A percentile compares a stretch with the other conserved stretches of the same genome.
phyloP scores from a whole-genome alignment of 2,113 vertebrate species.

The Clarias macrocephalus region DNA sequence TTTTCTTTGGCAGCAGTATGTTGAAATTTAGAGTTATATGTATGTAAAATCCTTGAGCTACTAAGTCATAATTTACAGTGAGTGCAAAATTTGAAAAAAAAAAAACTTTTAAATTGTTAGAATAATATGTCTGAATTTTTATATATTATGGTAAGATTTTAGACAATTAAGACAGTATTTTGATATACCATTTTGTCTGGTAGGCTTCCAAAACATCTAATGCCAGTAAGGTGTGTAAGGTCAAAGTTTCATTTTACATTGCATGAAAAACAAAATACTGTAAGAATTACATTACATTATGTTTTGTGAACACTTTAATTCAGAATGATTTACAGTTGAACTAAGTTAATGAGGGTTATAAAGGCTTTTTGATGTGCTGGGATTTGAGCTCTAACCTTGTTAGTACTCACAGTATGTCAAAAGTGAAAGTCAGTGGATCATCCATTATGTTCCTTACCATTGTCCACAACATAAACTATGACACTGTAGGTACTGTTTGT shows the following conservation, averaged over 20 bases:
- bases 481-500: conserved; percentile 59
- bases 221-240: not conserved
- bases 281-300: not conserved
- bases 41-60: not conserved
- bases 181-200: not conserved
- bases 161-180: not conserved
- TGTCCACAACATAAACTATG: conserved; percentile 61
- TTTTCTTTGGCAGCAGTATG: not conserved
- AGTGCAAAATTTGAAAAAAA: too few species aligned
- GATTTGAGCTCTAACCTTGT: not conserved
- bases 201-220: not conserved
- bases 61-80: not conserved
- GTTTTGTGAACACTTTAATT: not conserved
- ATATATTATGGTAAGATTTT: too few species aligned
- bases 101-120: too few species aligned
- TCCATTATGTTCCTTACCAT: conserved; percentile 57
- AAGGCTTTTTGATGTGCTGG: not conserved
- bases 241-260: not conserved
- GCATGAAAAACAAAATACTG: not conserved
- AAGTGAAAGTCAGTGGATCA: not conserved
- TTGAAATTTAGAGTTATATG: not conserved
- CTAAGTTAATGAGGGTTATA: not conserved
- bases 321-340: not conserved
- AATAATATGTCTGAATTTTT: too few species aligned
- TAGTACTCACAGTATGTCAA: not conserved